Conservation (phyloP, 2,888 invertebrate species). For the Falcaria lacertinaria region DNA sequence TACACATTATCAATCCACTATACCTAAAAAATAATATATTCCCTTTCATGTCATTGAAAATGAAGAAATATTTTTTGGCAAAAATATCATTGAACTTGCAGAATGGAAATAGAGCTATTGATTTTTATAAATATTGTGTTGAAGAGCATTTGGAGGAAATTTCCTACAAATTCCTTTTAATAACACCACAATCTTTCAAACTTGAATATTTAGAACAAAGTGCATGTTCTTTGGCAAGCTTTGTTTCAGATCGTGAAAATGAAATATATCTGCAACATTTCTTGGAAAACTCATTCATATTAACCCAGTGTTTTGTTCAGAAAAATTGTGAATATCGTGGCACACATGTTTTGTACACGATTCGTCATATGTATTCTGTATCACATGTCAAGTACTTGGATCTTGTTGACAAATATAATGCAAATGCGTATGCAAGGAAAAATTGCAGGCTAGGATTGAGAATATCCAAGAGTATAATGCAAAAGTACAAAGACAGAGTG, state of each 20-base stretch:
- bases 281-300: slow-evolving; percentile 5
- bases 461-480: slow-evolving; percentile 32
- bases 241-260: not conserved
- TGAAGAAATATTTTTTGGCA: slow-evolving; percentile 6
- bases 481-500: slow-evolving; percentile 43
- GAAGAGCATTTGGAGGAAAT: slow-evolving; percentile 2
- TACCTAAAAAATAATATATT: slow-evolving; percentile 8
- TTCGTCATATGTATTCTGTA: slow-evolving; percentile 27
- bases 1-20: slow-evolving; percentile 7
- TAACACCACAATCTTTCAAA: slow-evolving; percentile 4
- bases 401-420: slow-evolving; percentile 23
- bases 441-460: slow-evolving; percentile 32
- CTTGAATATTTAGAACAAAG: slow-evolving; percentile 1
- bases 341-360: not conserved
- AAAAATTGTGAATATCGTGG: not conserved
- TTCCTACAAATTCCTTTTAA: slow-evolving; percentile 7
- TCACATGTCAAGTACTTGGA: slow-evolving; percentile 25
- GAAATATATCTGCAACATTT: slow-evolving; percentile 3
- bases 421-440: too few species aligned
- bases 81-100: slow-evolving; percentile 2
- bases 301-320: slow-evolving; percentile 3
- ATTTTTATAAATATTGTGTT: slow-evolving; percentile 6
- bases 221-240: not conserved
- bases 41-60: slow-evolving; percentile 6
- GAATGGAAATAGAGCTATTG: slow-evolving; percentile 1